Evolutionary conservation across 1,140 invertebrate genomes (phyloP).

Genomic region (Cryptotermes secundus): DNA sequence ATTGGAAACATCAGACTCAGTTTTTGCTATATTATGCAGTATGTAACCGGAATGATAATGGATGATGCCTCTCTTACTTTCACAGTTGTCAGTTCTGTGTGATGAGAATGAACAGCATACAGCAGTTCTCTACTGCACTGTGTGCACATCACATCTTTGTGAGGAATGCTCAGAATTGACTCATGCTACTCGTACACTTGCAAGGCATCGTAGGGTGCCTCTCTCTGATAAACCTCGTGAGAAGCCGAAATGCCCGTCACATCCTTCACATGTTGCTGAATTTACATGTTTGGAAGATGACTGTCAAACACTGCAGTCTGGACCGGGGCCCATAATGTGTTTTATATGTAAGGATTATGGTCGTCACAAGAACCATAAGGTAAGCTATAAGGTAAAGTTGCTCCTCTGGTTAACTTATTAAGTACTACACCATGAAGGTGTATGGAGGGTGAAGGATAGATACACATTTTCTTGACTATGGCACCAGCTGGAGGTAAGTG

Average conservation of each 20-base stretch:
- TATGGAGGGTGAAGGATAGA: no score
- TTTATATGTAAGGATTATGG: slow-evolving; percentile 64
- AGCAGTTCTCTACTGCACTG: slow-evolving; percentile 61
- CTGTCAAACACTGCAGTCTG: slow-evolving; percentile 50
- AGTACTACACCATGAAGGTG: no score
- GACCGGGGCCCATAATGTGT: slow-evolving; percentile 53
- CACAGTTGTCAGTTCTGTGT: slow-evolving; percentile 54
- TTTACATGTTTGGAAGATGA: slow-evolving; percentile 62
- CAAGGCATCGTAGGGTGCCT: slow-evolving; percentile 58
- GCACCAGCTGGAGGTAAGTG: no score
- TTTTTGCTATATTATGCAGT: no score
- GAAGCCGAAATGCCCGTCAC: slow-evolving; percentile 59
- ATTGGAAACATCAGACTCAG: no score
- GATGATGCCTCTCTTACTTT: no score
- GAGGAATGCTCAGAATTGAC: slow-evolving; percentile 57
- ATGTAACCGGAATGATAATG: no score
- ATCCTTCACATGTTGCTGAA: slow-evolving; percentile 59
- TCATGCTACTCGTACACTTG: slow-evolving; percentile 58
- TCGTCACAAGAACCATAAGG: slow-evolving; percentile 58
- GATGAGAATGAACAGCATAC: slow-evolving; percentile 61
- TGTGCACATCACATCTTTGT: slow-evolving; percentile 60
- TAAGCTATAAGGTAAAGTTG: slow-evolving; percentile 41
- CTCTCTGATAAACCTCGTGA: slow-evolving; percentile 62
- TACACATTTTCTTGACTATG: no score
- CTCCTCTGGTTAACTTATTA: no score